Evolutionary conservation across 2,113 vertebrate genomes (phyloP), one percentile per base, ranked within the genome.

Genomic region (Romanogobio albipinnatus): DNA sequence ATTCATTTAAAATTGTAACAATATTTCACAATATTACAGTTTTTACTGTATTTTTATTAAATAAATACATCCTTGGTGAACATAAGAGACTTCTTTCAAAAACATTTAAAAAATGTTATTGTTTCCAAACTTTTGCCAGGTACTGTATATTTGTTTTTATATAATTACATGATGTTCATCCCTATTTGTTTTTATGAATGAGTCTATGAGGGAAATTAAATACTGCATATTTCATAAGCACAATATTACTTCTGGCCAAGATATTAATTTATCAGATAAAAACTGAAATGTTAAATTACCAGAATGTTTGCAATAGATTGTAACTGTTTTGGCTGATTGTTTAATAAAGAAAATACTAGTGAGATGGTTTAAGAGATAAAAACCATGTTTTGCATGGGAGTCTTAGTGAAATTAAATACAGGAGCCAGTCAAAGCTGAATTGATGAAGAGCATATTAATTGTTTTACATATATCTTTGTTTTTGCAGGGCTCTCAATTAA

Each of bases 401-500:
- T 45, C 19, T 22, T 58, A 3, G 7, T 22, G 17, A 26, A 58
- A 58, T 9, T 36, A 58, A 22, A 29, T 22, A 19, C 53, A 56
- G 53, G 70, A 74, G 45, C 5, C 13, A 0, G 6, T 75, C 71
- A 75, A 75, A 75, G 45, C 13, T 75, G n/a, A 45, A 45, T 43
- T 75, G 45, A 75, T 49, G 10, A 58, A 58, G 29, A 76, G 36
- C 17, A 6, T 43, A 43, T 10, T 43, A 22, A 43, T n/a, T 36
- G 17, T n/a, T 76, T 56, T 26, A 45, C 1, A 3, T 62, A 11
- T 24, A 19, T 84, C 33, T 61, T 49, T 49, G 8, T 80, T 19
- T 80, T 91, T 13, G 84, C 10, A 99, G 98, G 97, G 96, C 0
- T 99, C 97, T 76, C 96, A 98, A 84, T 95, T 98, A 94, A 97